These are phyloP conservation scores for Parauchenoglanis ngamensis DNA, from an alignment of 2,797 vertebrate genomes.

Conservation along the genomic window DNA sequence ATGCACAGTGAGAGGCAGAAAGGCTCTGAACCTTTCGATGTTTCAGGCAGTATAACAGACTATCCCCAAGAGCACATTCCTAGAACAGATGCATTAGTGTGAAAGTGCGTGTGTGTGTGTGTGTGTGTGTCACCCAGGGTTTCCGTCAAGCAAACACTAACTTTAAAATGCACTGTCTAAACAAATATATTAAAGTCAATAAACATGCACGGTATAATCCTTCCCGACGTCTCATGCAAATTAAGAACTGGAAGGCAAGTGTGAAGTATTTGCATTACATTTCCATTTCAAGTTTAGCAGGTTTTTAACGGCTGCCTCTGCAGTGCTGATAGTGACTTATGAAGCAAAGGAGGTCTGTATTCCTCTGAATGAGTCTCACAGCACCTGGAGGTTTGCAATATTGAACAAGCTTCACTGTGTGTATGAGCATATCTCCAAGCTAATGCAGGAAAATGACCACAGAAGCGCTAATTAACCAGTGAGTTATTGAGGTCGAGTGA, in stretches of 20 bases:
- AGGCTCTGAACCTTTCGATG: constrained; percentile 4
- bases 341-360: constrained; percentile 25
- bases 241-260: constrained; percentile 32
- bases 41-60: constrained; percentile 21
- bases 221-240: constrained; percentile 25
- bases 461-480: constrained; percentile 26
- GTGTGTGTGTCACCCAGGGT: constrained; percentile 6
- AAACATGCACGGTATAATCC: constrained; percentile 28
- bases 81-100: constrained; percentile 19
- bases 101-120: constrained; percentile 1
- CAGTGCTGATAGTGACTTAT: constrained; percentile 30
- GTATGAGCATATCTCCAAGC: constrained; percentile 29
- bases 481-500: constrained; percentile 15
- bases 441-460: constrained; percentile 49
- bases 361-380: constrained; percentile 1
- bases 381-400: constrained; percentile 1
- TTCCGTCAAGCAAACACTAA: constrained; percentile 9
- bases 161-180: constrained; percentile 20
- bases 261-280: constrained; percentile 37
- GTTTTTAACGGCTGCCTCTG: constrained; percentile 23
- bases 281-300: constrained; percentile 33
- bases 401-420: constrained; percentile 20
- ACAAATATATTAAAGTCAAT: constrained; percentile 28
- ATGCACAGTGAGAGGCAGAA: not conserved
- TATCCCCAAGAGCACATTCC: constrained; percentile 25